Base-by-base conservation (phyloP, 2,113 vertebrate species). In the Turnix velox region DNA sequence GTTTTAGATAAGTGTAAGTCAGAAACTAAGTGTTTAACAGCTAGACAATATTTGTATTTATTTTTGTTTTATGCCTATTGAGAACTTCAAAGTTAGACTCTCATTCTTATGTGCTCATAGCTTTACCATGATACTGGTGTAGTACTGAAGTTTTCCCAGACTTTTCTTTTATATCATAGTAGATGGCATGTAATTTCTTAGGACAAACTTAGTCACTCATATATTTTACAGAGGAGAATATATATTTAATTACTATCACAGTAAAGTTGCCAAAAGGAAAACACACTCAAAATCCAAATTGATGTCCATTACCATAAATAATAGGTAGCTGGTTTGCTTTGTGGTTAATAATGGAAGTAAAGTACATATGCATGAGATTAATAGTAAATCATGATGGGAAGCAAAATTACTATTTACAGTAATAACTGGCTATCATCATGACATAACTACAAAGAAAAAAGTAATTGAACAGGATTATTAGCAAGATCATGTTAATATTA, bases 271-370 rank as follows among this genome's bases (percentile, higher is more conserved):
- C 33, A 84, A 84, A 91, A 79, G 13, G 18, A 86, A 85, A 84
- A 61, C 20, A 39, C 13, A 83, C 24, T 71, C 51, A 40, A 91
- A 78, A 87, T 83, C 10, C 66, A 92, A 92, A 94, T 37, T 88
- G 23, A 65, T 45, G 73, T 77, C 62, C 73, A 87, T 95, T 96
- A 90, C 17, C 20, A 94, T 96, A 80, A 95, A 86, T 90, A 94
- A 96, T 95, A 55, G 43, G 92, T 74, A 4, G 3, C n/a, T 49
- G 42, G 31, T 76, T 94, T 92, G 14, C 46, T 93, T 90, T 78
- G 86, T 73, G 77, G 91, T 61, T 92, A 95, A 87, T 95, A 88
- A 92, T 95, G 61, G 74, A 96, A 94, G 43, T 35, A 18, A 90
- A 90, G 28, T 84, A 78, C 48, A 27, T 51, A 72, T 93, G 83